Evolutionary conservation across 2,113 vertebrate species (phyloP).

Genomic region (Gyps fulvus): DNA sequence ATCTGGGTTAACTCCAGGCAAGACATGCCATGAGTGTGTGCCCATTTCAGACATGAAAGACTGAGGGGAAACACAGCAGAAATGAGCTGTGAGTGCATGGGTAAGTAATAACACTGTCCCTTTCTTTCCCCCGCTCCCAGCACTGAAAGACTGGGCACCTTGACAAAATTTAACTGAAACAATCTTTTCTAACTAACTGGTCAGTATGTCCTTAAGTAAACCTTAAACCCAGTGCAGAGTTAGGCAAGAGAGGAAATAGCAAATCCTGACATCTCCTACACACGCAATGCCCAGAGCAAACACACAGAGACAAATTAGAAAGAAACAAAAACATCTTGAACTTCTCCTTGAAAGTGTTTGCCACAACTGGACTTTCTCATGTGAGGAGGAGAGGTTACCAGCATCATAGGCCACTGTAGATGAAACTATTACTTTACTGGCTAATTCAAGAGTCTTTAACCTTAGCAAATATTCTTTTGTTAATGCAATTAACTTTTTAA

Average conservation of each 20-base stretch:
- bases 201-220: constrained; percentile 30
- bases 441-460: neutral
- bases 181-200: neutral
- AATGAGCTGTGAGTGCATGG: neutral
- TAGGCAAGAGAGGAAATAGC: constrained; percentile 16
- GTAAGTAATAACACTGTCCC: neutral
- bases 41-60: neutral
- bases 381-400: neutral
- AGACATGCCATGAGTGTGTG: neutral
- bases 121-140: neutral
- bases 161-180: constrained; percentile 9
- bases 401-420: neutral
- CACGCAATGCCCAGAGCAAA: neutral
- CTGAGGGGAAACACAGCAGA: neutral
- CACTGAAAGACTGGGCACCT: neutral
- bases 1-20: neutral
- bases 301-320: neutral
- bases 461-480: neutral
- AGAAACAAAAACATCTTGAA: neutral
- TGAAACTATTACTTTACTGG: neutral
- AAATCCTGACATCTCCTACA: neutral
- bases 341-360: neutral
- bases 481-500: neutral
- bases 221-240: neutral
- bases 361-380: neutral